Conservation (phyloP, 2,113 vertebrate species). For the Pangasianodon gigas region DNA sequence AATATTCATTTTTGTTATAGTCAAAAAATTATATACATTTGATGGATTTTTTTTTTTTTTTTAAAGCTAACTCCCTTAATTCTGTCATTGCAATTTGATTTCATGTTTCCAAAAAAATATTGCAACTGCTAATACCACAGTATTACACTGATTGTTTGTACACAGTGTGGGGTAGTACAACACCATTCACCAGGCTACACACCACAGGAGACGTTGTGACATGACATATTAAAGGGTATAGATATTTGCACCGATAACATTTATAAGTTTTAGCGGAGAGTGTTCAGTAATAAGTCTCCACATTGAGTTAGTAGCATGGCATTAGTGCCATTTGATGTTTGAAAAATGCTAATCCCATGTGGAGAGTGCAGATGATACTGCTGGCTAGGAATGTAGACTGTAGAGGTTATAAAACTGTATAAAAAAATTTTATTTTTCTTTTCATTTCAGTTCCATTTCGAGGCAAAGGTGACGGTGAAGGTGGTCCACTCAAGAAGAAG, state of each 20-base stretch:
- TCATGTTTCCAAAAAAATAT: not conserved
- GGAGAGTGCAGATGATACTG: not conserved
- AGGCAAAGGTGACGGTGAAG: constrained; percentile 56
- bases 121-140: not conserved
- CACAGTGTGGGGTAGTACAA: not conserved
- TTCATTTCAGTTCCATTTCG: constrained; percentile 64
- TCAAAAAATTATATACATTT: no score
- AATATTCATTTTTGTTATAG: no score
- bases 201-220: not conserved
- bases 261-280: not conserved
- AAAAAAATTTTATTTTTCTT: not conserved
- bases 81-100: not conserved
- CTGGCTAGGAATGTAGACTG: not conserved
- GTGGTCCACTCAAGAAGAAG: constrained; percentile 71
- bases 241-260: not conserved
- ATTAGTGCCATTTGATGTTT: not conserved
- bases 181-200: not conserved
- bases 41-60: not conserved
- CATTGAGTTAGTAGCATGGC: not conserved
- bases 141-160: not conserved
- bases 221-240: not conserved
- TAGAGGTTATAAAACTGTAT: not conserved
- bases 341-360: not conserved
- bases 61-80: not conserved
- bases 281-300: not conserved